These are phyloP conservation scores for Sipha maydis DNA, from an alignment of 2,888 invertebrate genomes.

Conservation along the genomic window DNA sequence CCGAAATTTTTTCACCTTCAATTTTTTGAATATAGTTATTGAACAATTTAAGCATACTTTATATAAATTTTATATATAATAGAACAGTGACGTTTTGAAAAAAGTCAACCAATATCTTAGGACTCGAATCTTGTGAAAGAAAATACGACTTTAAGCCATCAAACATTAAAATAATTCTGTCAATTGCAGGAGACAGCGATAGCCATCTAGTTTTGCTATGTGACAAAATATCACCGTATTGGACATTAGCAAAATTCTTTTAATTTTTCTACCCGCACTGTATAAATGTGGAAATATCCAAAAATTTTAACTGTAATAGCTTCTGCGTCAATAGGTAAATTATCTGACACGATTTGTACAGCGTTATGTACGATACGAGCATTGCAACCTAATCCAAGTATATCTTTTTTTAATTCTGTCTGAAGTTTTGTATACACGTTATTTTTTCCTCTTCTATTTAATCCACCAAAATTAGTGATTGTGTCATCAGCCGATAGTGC, in stretches of 20 bases:
- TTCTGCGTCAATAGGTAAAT: too few species aligned
- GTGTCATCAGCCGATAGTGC: slow-evolving; percentile 61
- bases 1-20: too few species aligned
- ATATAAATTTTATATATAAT: slow-evolving; percentile 55
- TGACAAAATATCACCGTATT: slow-evolving; percentile 65
- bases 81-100: slow-evolving; percentile 64
- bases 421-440: slow-evolving; percentile 60
- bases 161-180: too few species aligned
- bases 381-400: too few species aligned
- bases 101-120: slow-evolving; percentile 65
- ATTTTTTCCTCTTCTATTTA: background rate
- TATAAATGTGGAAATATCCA: slow-evolving; percentile 66
- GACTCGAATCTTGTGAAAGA: slow-evolving; percentile 64
- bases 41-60: too few species aligned
- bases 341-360: slow-evolving; percentile 66
- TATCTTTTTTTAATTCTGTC: slow-evolving; percentile 65
- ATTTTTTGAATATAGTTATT: too few species aligned
- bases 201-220: slow-evolving; percentile 65
- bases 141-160: slow-evolving; percentile 65
- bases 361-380: slow-evolving; percentile 67
- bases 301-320: slow-evolving; percentile 66
- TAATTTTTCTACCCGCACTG: slow-evolving; percentile 65
- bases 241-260: slow-evolving; percentile 66
- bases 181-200: slow-evolving; percentile 64
- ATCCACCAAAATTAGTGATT: slow-evolving; percentile 62